A percentile compares a stretch with the other conserved stretches of the same genome.
phyloP scores from a whole-genome alignment of 2,888 invertebrate genomes.

The Pandemis corylana region DNA sequence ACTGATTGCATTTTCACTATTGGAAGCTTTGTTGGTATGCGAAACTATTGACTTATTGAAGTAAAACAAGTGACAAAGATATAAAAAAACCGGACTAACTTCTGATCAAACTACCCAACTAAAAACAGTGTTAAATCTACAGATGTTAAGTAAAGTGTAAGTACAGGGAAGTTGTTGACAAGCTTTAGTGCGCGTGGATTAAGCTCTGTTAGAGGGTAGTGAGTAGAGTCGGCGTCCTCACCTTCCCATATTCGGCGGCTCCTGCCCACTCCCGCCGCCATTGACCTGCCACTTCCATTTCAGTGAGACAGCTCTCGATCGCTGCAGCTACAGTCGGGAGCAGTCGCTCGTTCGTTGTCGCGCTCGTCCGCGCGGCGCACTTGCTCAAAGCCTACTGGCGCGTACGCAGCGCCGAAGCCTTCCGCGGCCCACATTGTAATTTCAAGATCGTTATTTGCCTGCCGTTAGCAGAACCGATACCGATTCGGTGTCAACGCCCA shows the following conservation, averaged over 20 bases:
- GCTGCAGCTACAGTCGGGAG: slow-evolving; percentile 80
- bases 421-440: slow-evolving; percentile 66
- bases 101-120: not conserved
- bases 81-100: not conserved
- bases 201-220: slow-evolving; percentile 41
- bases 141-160: slow-evolving; percentile 30
- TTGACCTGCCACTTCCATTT: slow-evolving; percentile 81
- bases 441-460: slow-evolving; percentile 76
- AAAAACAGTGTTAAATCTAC: not conserved
- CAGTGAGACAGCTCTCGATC: slow-evolving; percentile 62
- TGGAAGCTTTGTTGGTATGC: not conserved
- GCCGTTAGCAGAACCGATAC: slow-evolving; percentile 75
- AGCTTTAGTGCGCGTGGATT: slow-evolving; percentile 31
- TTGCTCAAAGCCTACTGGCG: slow-evolving; percentile 72
- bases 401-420: slow-evolving; percentile 59
- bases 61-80: not conserved
- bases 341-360: slow-evolving; percentile 60
- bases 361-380: slow-evolving; percentile 68
- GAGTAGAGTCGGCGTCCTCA: slow-evolving; percentile 54
- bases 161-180: slow-evolving; percentile 32
- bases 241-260: slow-evolving; percentile 81
- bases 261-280: slow-evolving; percentile 83
- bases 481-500: slow-evolving; percentile 79
- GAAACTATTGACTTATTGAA: not conserved
- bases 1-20: slow-evolving; percentile 8